Evolutionary conservation across 2,888 invertebrate genomes (phyloP).

Genomic region (Parasteatoda lunata): DNA sequence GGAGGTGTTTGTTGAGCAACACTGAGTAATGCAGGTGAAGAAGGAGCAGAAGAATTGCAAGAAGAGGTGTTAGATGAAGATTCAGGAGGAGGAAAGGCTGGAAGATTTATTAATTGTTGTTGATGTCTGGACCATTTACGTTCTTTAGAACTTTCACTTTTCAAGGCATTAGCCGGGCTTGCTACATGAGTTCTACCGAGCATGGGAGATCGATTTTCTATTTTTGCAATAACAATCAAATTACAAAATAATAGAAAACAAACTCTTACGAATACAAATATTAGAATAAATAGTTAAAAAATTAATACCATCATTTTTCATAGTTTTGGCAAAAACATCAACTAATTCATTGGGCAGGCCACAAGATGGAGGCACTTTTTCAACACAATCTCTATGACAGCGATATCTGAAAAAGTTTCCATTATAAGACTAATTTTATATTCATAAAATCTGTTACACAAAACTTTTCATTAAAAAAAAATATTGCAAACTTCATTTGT

Average conservation of each 20-base stretch:
- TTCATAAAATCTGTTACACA: too few relatives aligned
- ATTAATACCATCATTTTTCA: slow-evolving; percentile 69
- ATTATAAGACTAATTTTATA: not conserved
- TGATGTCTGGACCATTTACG: slow-evolving; percentile 58
- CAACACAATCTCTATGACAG: slow-evolving; percentile 75
- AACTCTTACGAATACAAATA: not conserved
- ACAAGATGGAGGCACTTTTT: slow-evolving; percentile 88
- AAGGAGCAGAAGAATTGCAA: slow-evolving; percentile 96
- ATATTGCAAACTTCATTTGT: too few relatives aligned
- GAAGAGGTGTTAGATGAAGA: slow-evolving; percentile 88
- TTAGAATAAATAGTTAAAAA: not conserved
- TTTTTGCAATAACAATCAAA: not conserved
- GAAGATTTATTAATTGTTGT: slow-evolving; percentile 65
- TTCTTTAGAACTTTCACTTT: slow-evolving; percentile 63
- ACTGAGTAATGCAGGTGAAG: slow-evolving; percentile 84
- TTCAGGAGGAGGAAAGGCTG: slow-evolving; percentile 79
- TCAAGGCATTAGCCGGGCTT: slow-evolving; percentile 67
- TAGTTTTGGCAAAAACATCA: slow-evolving; percentile 80
- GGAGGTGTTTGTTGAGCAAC: slow-evolving; percentile 71
- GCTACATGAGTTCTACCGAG: slow-evolving; percentile 55
- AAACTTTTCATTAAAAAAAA: too few relatives aligned
- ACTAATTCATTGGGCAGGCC: slow-evolving; percentile 88
- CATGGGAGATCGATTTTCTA: slow-evolving; percentile 46
- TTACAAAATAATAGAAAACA: not conserved
- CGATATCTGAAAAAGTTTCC: slow-evolving; percentile 65